A percentile compares a stretch with the other conserved stretches of the same genome.
phyloP scores from a whole-genome alignment of 2,888 invertebrate genomes.

The Trachelus troglodyta region DNA sequence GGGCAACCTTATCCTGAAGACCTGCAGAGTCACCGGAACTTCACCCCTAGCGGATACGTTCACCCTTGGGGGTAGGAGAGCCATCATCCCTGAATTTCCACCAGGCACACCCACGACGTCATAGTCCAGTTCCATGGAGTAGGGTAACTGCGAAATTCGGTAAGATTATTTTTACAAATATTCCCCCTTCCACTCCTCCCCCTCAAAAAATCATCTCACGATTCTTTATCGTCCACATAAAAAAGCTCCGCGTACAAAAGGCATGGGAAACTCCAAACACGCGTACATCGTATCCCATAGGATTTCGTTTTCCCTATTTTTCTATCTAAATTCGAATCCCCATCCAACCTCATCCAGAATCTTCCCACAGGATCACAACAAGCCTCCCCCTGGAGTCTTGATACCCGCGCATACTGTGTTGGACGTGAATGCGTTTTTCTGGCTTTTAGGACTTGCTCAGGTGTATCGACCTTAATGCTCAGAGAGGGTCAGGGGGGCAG shows the following conservation, averaged over 20 bases:
- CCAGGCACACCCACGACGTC: constrained; percentile 73
- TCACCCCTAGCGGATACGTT: constrained; percentile 85
- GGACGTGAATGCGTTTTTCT: not conserved
- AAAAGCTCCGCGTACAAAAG: not conserved
- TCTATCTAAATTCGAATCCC: not conserved
- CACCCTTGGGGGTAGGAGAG: constrained; percentile 82
- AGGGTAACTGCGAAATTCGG: constrained; percentile 73
- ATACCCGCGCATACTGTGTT: not conserved
- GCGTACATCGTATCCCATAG: not conserved
- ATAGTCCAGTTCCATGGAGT: constrained; percentile 82
- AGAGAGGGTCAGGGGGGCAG: not conserved
- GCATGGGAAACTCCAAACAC: not conserved
- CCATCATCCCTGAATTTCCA: constrained; percentile 62
- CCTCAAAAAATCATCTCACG: not conserved
- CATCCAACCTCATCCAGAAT: not conserved
- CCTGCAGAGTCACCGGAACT: constrained; percentile 82
- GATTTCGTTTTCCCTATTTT: not conserved
- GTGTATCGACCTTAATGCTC: not conserved
- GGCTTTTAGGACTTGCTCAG: not conserved
- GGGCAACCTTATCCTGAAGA: constrained; percentile 82
- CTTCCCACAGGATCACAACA: not conserved
- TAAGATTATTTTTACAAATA: not conserved
- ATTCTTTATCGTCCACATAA: not conserved
- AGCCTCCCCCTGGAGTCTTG: not conserved
- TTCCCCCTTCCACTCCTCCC: not conserved